phyloP scores from a whole-genome alignment of 2,797 vertebrate genomes.

The Enteromius radiatus region DNA sequence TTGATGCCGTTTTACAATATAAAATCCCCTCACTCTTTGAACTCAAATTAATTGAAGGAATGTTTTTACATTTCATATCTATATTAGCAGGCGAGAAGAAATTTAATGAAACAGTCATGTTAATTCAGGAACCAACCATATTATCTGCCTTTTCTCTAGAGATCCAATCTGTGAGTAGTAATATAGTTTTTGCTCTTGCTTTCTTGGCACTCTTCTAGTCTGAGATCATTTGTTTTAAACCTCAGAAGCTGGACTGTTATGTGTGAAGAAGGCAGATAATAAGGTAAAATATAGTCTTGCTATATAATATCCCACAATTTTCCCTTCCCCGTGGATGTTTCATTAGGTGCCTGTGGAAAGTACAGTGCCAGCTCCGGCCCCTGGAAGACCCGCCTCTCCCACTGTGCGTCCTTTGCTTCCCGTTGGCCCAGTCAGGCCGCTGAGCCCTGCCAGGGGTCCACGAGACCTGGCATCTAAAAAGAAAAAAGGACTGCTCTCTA shows the following conservation, averaged over 20 bases:
- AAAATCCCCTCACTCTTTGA: neutral
- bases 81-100: neutral
- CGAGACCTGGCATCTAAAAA: conserved; percentile 93
- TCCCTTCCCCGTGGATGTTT: conserved; percentile 73
- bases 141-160: conserved; percentile 22
- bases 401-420: conserved; percentile 86
- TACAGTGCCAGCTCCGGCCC: conserved; percentile 70
- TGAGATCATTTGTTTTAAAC: neutral
- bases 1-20: conserved; percentile 23
- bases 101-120: neutral
- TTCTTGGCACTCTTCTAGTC: neutral
- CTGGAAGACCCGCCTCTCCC: conserved; percentile 87
- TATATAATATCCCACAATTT: conserved; percentile 68
- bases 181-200: neutral
- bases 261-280: conserved; percentile 36
- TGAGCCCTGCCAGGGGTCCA: conserved; percentile 74
- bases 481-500: conserved; percentile 98
- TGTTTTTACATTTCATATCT: conserved; percentile 2
- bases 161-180: neutral
- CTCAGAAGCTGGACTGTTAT: conserved; percentile 34
- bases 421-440: conserved; percentile 86
- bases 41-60: conserved; percentile 8
- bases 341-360: conserved; percentile 92
- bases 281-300: conserved; percentile 43
- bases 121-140: conserved; percentile 7